Percentiles rank a stretch among this genome's conserved stretches.
These are phyloP conservation scores for Stenichneumon culpator DNA, from an alignment of 2,888 invertebrate genomes.

Conservation along the genomic window DNA sequence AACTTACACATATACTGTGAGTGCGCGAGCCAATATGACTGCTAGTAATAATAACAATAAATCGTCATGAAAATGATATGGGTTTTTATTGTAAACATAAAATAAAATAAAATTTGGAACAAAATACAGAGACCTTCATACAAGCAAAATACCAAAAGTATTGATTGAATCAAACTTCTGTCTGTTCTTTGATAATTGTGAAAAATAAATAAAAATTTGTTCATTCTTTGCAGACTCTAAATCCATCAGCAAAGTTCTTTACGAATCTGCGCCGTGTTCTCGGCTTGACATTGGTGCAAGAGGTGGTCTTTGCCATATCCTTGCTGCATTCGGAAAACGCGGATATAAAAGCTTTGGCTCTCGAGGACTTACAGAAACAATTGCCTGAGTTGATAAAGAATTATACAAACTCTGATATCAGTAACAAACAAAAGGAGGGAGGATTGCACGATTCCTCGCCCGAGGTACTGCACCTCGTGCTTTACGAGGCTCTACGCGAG, in stretches of 20 bases:
- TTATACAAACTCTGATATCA: conserved; percentile 92
- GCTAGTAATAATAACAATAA: too few species aligned
- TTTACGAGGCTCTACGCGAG: conserved; percentile 88
- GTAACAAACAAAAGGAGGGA: conserved; percentile 90
- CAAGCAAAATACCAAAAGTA: not conserved
- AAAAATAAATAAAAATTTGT: conserved; percentile 39
- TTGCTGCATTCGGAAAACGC: conserved; percentile 92
- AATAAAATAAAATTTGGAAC: not conserved
- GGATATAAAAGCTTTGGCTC: conserved; percentile 91
- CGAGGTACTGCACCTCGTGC: conserved; percentile 94
- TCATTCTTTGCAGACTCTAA: conserved; percentile 88
- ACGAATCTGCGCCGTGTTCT: conserved; percentile 94
- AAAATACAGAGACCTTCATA: not conserved
- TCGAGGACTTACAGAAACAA: conserved; percentile 92
- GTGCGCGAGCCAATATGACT: too few species aligned
- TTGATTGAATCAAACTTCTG: not conserved
- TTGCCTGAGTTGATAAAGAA: conserved; percentile 94
- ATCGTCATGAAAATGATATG: not conserved
- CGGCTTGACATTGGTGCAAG: conserved; percentile 95
- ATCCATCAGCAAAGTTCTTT: conserved; percentile 93
- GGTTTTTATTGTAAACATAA: not conserved
- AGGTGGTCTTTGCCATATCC: conserved; percentile 95
- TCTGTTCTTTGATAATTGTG: conserved; percentile 28
- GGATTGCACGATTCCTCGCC: conserved; percentile 96
- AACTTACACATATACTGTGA: too few species aligned